Conservation (phyloP, 1,140 invertebrate genomes). For the Coptotermes formosanus region DNA sequence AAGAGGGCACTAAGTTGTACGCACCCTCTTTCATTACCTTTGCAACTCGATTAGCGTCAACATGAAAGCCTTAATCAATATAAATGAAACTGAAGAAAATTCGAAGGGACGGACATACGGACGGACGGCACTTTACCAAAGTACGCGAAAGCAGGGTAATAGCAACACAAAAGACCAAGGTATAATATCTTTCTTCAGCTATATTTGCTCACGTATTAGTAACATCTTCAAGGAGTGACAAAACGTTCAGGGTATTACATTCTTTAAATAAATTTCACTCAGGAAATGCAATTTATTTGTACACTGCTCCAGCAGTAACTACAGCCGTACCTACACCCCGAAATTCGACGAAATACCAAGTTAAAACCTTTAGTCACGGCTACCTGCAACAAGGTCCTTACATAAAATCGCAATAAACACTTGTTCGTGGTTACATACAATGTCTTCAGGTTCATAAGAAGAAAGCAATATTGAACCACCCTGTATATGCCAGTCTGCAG, state of each 20-base stretch:
- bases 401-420: no score
- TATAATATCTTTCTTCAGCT: neutral
- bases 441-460: no score
- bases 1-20: neutral
- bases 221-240: neutral
- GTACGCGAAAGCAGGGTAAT: neutral
- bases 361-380: no score
- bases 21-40: conserved; percentile 15
- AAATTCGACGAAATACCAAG: no score
- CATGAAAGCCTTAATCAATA: conserved; percentile 9
- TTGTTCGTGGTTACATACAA: no score
- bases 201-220: neutral
- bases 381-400: no score
- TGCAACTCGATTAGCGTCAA: neutral
- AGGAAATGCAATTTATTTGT: neutral
- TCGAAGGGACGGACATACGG: neutral
- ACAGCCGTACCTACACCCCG: neutral
- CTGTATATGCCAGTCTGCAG: no score
- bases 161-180: neutral
- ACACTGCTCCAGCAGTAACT: neutral
- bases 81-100: conserved; percentile 2
- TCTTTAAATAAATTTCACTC: neutral
- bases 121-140: neutral
- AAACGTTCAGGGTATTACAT: neutral
- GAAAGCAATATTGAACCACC: no score